Evolutionary conservation across 2,113 vertebrate species (phyloP).

Genomic region (Eudyptes chrysolophus): DNA sequence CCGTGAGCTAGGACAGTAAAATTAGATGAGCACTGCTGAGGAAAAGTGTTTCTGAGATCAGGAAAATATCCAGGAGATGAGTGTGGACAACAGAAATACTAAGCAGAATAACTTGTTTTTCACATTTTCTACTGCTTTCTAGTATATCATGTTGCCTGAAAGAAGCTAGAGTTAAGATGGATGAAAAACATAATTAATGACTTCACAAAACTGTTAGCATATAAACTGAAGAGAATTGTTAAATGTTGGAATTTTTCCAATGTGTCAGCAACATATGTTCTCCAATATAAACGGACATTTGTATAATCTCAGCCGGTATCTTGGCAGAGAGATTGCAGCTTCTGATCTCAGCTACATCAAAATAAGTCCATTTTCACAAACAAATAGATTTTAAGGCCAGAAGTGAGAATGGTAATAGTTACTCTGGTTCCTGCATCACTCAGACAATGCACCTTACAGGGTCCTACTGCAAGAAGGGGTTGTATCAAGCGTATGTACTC

Average conservation of each 20-base stretch:
- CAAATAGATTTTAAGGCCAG: background rate
- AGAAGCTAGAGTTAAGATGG: background rate
- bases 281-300: background rate
- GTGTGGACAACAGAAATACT: background rate
- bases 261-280: background rate
- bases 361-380: background rate
- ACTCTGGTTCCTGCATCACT: background rate
- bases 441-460: background rate
- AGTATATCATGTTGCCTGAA: background rate
- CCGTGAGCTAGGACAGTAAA: background rate
- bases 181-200: background rate
- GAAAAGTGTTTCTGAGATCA: background rate
- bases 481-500: background rate
- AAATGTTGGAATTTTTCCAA: background rate
- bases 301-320: background rate
- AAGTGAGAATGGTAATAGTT: background rate
- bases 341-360: background rate
- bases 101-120: background rate
- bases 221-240: background rate
- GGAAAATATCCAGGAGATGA: background rate
- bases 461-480: rapidly evolving
- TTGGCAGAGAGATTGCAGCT: background rate
- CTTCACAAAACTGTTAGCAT: background rate
- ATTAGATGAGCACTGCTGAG: background rate
- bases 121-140: background rate